A percentile compares a stretch with the other conserved stretches of the same genome.
Evolutionary conservation across 2,113 vertebrate genomes (phyloP).

Genomic region (Scomber scombrus): DNA sequence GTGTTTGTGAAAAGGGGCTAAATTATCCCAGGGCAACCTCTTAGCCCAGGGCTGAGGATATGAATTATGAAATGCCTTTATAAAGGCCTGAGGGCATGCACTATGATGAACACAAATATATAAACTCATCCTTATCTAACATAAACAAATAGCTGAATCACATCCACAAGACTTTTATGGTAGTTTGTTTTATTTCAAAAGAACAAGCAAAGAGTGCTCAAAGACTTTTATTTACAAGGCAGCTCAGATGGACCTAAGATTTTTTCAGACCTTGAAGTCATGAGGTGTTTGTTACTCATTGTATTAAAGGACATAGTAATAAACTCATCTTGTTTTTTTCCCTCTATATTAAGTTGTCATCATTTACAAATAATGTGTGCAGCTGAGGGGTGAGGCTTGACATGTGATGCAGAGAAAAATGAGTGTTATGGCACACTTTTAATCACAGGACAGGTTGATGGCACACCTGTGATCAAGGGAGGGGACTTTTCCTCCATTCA

Average conservation of each 20-base stretch:
- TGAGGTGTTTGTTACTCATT: not conserved
- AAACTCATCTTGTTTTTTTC: not conserved
- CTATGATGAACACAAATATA: no score
- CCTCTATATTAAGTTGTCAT: not conserved
- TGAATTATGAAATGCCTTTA: no score
- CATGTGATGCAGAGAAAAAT: not conserved
- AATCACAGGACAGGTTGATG: no score
- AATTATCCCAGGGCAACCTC: no score
- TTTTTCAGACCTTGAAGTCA: not conserved
- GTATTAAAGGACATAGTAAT: not conserved
- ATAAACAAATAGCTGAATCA: not conserved
- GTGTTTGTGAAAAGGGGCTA: no score
- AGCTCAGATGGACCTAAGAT: constrained; percentile 3
- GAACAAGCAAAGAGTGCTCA: not conserved
- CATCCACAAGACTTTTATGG: not conserved
- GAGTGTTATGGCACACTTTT: not conserved
- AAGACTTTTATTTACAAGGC: constrained; percentile 14
- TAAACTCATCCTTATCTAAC: no score
- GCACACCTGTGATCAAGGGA: no score
- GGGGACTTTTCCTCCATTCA: no score
- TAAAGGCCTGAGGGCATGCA: no score
- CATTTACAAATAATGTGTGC: not conserved
- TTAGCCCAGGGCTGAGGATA: no score
- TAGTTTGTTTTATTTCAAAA: constrained; percentile 29
- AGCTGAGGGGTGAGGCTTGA: not conserved